Percentiles rank a stretch among this genome's conserved stretches.
phyloP scores from a whole-genome alignment of 1,140 invertebrate genomes.

The Phenacoccus solenopsis region DNA sequence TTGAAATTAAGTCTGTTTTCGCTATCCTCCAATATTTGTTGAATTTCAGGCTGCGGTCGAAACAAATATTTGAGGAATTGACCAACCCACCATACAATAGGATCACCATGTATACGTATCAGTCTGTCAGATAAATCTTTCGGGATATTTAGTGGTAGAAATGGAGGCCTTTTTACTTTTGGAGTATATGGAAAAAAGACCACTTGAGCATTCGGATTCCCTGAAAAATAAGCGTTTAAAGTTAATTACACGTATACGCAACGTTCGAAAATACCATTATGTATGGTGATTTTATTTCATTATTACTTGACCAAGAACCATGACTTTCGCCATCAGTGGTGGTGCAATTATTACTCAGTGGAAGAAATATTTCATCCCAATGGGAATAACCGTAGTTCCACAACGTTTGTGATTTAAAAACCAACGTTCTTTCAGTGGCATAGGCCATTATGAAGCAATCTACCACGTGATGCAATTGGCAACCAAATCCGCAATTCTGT shows the following conservation, averaged over 20 bases:
- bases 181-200: background rate
- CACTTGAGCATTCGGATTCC: background rate
- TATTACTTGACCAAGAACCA: background rate
- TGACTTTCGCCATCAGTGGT: background rate
- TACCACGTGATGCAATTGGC: background rate
- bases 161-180: background rate
- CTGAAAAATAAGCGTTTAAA: background rate
- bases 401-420: background rate
- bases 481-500: background rate
- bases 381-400: background rate
- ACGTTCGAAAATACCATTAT: background rate
- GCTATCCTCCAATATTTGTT: background rate
- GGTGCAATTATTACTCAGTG: background rate
- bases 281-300: too few species aligned
- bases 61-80: conserved; percentile 87
- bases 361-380: background rate
- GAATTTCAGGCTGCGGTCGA: conserved; percentile 53
- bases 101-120: conserved; percentile 78
- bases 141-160: conserved; percentile 82
- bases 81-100: conserved; percentile 93
- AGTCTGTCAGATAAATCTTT: conserved; percentile 71
- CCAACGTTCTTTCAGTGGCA: background rate
- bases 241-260: background rate
- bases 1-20: background rate
- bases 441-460: background rate